phyloP scores from a whole-genome alignment of 2,113 vertebrate species.

The Perccottus glenii region DNA sequence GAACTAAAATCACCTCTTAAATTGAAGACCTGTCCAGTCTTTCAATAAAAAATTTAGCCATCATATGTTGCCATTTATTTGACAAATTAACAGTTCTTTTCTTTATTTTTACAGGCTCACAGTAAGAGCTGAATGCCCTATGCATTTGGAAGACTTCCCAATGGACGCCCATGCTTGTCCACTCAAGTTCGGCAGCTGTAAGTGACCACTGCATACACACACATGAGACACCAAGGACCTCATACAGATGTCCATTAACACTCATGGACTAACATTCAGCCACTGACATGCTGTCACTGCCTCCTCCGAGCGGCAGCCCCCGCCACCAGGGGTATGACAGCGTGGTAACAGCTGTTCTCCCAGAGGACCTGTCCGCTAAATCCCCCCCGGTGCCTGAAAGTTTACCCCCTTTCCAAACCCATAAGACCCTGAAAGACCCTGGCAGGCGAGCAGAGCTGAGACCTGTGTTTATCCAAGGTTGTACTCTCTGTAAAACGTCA shows the following conservation, averaged over 20 bases:
- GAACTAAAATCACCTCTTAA: too few species aligned
- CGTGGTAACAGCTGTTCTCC: slow-evolving; percentile 57
- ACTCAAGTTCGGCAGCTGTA: slow-evolving; percentile 85
- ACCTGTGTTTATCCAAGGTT: slow-evolving; percentile 51
- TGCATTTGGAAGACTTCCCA: slow-evolving; percentile 86
- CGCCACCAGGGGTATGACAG: slow-evolving; percentile 30
- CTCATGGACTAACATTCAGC: slow-evolving; percentile 1
- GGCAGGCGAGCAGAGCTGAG: slow-evolving; percentile 28
- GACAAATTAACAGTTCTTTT: slow-evolving; percentile 9
- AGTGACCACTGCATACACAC: slow-evolving; percentile 54
- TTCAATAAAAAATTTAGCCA: neutral
- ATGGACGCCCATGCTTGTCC: slow-evolving; percentile 86
- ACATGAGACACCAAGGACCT: neutral
- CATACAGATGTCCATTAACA: neutral
- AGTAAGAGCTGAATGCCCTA: slow-evolving; percentile 84
- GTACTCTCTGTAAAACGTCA: slow-evolving; percentile 36
- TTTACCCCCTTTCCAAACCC: slow-evolving; percentile 26
- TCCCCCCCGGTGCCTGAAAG: slow-evolving; percentile 1
- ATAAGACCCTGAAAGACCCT: slow-evolving; percentile 43
- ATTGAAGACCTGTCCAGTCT: too few species aligned
- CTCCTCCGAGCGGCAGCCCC: slow-evolving; percentile 29
- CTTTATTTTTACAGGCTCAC: slow-evolving; percentile 74
- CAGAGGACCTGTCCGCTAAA: slow-evolving; percentile 42
- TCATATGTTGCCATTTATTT: neutral
- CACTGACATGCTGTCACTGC: slow-evolving; percentile 12